Percentiles rank a stretch among this genome's conserved stretches.
Conservation (phyloP, 2,888 invertebrate species). For the Agrochola macilenta region DNA sequence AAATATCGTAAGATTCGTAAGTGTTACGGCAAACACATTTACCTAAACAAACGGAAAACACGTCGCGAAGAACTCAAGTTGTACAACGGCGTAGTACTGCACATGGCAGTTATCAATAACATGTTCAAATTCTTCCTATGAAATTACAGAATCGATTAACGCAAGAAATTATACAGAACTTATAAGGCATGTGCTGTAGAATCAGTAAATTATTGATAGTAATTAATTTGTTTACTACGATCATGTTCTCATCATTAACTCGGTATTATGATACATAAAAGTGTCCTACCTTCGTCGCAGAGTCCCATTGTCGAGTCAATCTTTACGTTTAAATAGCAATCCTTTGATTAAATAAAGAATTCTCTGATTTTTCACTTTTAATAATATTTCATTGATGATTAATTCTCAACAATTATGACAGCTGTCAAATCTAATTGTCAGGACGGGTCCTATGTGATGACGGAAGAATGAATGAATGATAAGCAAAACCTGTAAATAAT, state of each 20-base stretch:
- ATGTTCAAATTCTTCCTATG: constrained; percentile 12
- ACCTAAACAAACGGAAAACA: constrained; percentile 65
- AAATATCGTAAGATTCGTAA: constrained; percentile 75
- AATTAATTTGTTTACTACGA: constrained; percentile 85
- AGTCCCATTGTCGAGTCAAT: constrained; percentile 80
- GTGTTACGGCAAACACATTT: constrained; percentile 75
- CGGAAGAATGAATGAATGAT: constrained; percentile 69
- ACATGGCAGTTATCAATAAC: constrained; percentile 9
- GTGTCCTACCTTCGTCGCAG: constrained; percentile 85
- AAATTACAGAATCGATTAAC: constrained; percentile 23
- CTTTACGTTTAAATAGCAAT: constrained; percentile 39
- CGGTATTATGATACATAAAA: constrained; percentile 55
- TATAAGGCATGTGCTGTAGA: constrained; percentile 45
- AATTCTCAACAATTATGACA: constrained; percentile 64
- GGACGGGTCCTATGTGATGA: constrained; percentile 1
- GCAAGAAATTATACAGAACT: constrained; percentile 41
- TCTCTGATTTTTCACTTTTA: constrained; percentile 31
- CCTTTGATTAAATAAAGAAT: constrained; percentile 23
- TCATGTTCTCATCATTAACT: constrained; percentile 51
- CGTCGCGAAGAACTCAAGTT: constrained; percentile 25
- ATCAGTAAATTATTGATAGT: constrained; percentile 62
- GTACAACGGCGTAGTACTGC: constrained; percentile 52
- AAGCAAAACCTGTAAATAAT: constrained; percentile 6
- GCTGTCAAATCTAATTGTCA: constrained; percentile 67
- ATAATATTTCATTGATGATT: constrained; percentile 44